Evolutionary conservation across 2,797 vertebrate species (phyloP).

Genomic region (Tenualosa ilisha): DNA sequence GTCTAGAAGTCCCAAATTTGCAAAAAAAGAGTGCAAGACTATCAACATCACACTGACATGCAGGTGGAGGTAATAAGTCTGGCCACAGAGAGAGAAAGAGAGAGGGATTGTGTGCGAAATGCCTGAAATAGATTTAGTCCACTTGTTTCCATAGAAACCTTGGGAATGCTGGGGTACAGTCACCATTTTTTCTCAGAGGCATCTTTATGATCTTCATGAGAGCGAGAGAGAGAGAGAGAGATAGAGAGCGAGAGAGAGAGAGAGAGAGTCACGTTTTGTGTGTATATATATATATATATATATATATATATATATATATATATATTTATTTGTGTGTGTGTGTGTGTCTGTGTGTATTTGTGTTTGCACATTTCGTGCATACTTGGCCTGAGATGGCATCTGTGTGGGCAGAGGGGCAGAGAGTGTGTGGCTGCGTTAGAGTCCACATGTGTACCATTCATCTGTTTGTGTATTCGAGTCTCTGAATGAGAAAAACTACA

Average conservation of each 20-base stretch:
- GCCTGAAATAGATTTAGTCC: slow-evolving; percentile 69
- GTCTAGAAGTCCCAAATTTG: slow-evolving; percentile 27
- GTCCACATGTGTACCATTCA: background rate
- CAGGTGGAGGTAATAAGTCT: slow-evolving; percentile 64
- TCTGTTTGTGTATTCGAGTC: background rate
- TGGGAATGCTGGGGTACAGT: slow-evolving; percentile 60
- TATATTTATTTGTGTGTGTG: background rate
- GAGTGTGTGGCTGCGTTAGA: background rate
- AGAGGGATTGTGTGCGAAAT: slow-evolving; percentile 55
- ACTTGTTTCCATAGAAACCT: slow-evolving; percentile 73
- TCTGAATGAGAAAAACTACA: slow-evolving; percentile 14
- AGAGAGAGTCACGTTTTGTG: background rate
- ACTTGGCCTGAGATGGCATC: background rate
- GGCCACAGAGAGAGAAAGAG: slow-evolving; percentile 45
- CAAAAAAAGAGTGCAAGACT: slow-evolving; percentile 47
- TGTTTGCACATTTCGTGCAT: background rate
- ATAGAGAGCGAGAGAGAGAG: slow-evolving; percentile 38
- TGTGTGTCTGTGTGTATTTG: background rate
- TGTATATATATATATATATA: background rate
- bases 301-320: slow-evolving; percentile 25
- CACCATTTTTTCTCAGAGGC: slow-evolving; percentile 61
- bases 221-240: slow-evolving; percentile 24
- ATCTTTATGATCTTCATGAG: slow-evolving; percentile 64
- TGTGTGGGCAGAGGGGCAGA: slow-evolving; percentile 20
- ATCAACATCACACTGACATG: slow-evolving; percentile 52